Evolutionary conservation across 1,140 invertebrate genomes (phyloP).

Genomic region (Yoshiicerus persimilis): DNA sequence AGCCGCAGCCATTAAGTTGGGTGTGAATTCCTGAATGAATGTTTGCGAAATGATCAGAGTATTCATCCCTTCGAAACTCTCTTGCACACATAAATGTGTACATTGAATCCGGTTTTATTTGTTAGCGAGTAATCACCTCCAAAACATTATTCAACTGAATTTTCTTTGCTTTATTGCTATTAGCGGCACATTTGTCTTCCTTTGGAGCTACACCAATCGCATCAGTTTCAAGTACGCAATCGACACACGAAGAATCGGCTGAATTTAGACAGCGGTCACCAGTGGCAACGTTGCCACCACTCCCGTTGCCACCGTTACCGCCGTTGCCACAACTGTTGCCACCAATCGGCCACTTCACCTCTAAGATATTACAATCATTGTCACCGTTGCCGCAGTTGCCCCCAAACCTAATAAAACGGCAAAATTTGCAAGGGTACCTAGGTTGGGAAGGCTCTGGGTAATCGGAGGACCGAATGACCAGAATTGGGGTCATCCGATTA

Average conservation of each 20-base stretch:
- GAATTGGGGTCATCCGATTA: no score
- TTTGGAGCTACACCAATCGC: not conserved
- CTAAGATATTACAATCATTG: no score
- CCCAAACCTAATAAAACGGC: no score
- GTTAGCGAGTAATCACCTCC: slow-evolving; percentile 34
- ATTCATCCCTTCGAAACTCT: slow-evolving; percentile 47
- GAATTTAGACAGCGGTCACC: not conserved
- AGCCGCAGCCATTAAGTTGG: slow-evolving; percentile 45
- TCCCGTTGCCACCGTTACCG: no score
- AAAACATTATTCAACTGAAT: slow-evolving; percentile 36
- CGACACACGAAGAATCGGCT: not conserved
- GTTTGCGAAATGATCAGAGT: slow-evolving; percentile 29
- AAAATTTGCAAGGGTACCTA: no score
- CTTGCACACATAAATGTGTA: slow-evolving; percentile 43
- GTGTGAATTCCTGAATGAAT: slow-evolving; percentile 40
- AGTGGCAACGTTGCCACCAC: no score
- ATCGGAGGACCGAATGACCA: no score
- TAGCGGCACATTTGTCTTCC: not conserved
- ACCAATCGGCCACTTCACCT: no score
- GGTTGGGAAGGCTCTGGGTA: no score
- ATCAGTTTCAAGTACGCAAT: not conserved
- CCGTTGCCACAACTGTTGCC: no score
- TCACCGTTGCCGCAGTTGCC: no score
- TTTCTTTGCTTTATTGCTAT: not conserved
- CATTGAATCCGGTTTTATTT: slow-evolving; percentile 27